phyloP scores from a whole-genome alignment of 2,797 vertebrate genomes.

The Coranthus polyacanthus region DNA sequence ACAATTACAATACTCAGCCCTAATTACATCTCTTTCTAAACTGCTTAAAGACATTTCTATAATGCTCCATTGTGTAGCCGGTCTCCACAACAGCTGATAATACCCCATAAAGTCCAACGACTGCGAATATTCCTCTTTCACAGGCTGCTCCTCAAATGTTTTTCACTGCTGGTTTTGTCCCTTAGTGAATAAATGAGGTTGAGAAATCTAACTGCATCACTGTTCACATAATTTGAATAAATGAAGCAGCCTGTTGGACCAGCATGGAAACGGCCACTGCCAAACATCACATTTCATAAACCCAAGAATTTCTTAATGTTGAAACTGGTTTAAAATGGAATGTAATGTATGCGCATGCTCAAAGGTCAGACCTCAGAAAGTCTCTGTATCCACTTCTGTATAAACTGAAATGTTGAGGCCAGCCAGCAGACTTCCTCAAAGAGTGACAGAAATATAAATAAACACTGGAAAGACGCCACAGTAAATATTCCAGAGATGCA shows the following conservation, averaged over 20 bases:
- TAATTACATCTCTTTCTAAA: constrained; percentile 40
- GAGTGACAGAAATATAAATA: constrained; percentile 35
- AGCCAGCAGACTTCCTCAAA: constrained; percentile 33
- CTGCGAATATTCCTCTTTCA: constrained; percentile 23
- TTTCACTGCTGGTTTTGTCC: constrained; percentile 9
- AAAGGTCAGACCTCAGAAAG: constrained; percentile 32
- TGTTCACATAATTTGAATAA: constrained; percentile 46
- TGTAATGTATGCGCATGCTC: constrained; percentile 38
- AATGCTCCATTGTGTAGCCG: constrained; percentile 17
- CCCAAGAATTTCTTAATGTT: constrained; percentile 47
- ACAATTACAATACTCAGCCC: constrained; percentile 4
- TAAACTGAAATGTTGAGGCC: constrained; percentile 24
- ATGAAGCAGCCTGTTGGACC: constrained; percentile 20
- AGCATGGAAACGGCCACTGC: constrained; percentile 25
- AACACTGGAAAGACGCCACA: constrained; percentile 2
- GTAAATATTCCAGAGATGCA: constrained; percentile 23
- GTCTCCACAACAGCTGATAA: constrained; percentile 25
- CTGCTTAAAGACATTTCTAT: constrained; percentile 31
- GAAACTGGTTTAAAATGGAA: constrained; percentile 56
- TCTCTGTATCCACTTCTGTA: constrained; percentile 17
- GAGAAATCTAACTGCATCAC: constrained; percentile 26
- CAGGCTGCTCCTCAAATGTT: too few relatives aligned
- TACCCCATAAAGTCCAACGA: constrained; percentile 19
- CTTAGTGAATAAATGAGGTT: constrained; percentile 14
- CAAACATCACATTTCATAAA: constrained; percentile 63